Conservation (phyloP, 2,888 invertebrate species). For the Anticlea derivata region DNA sequence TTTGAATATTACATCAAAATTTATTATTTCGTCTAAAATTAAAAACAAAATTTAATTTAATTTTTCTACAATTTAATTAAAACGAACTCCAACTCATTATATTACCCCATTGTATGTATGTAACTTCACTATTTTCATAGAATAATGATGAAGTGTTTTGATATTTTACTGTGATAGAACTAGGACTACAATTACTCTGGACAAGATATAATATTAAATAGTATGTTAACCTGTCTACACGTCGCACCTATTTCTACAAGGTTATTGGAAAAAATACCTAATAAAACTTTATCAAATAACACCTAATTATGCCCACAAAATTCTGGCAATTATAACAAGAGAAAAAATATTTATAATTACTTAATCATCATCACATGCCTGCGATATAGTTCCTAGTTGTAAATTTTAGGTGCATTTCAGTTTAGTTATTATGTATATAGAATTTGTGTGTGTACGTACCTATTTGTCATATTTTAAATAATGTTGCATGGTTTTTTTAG, state of each 20-base stretch:
- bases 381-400: constrained; percentile 73
- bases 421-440: constrained; percentile 44
- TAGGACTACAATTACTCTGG: constrained; percentile 69
- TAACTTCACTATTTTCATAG: not conserved
- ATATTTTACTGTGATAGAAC: constrained; percentile 82
- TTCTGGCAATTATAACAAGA: no score
- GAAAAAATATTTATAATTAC: not conserved
- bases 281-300: not conserved
- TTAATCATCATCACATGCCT: constrained; percentile 17
- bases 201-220: constrained; percentile 25
- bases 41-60: no score
- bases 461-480: constrained; percentile 45
- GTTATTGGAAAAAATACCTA: not conserved
- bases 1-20: constrained; percentile 38
- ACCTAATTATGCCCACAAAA: no score
- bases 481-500: constrained; percentile 37
- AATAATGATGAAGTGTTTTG: constrained; percentile 48
- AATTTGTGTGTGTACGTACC: constrained; percentile 38
- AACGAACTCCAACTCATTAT: not conserved
- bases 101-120: constrained; percentile 2
- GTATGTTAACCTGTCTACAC: constrained; percentile 22
- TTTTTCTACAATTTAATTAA: not conserved
- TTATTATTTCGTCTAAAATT: not conserved
- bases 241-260: constrained; percentile 6
- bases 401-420: constrained; percentile 75